Conservation (phyloP, 2,888 invertebrate genomes). For the Lochmaea crataegi region DNA sequence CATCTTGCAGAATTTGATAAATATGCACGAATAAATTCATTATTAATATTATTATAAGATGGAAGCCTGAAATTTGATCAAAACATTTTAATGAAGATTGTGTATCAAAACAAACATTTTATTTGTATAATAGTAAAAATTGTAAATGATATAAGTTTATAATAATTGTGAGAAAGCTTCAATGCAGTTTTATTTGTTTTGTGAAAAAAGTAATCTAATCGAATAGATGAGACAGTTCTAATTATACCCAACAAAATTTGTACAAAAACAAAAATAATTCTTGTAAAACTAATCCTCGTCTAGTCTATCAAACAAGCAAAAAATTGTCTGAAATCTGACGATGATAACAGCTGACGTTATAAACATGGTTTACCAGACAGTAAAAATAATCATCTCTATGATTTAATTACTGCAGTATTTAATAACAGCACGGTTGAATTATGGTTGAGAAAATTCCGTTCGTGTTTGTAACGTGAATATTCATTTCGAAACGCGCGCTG, state of each 20-base stretch:
- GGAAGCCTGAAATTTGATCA: too few species aligned
- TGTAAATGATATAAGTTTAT: too few species aligned
- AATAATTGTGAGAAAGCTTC: too few species aligned
- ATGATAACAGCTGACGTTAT: background rate
- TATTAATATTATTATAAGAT: too few species aligned
- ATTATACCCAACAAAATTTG: background rate
- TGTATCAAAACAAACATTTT: too few species aligned
- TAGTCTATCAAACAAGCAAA: background rate
- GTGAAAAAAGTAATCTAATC: too few species aligned
- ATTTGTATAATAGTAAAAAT: too few species aligned
- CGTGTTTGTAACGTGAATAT: slow-evolving; percentile 41
- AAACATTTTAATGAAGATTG: too few species aligned
- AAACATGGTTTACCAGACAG: background rate
- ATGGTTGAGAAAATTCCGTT: slow-evolving; percentile 37
- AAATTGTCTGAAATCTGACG: background rate
- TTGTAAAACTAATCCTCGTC: background rate
- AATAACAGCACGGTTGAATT: slow-evolving; percentile 35
- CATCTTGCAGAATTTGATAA: too few species aligned
- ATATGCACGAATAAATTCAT: too few species aligned
- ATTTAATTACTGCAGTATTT: slow-evolving; percentile 41
- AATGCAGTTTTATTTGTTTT: too few species aligned
- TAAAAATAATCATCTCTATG: slow-evolving; percentile 32
- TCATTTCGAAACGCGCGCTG: slow-evolving; percentile 27
- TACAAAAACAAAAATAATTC: background rate
- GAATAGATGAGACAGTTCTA: too few species aligned